phyloP scores from a whole-genome alignment of 1,140 invertebrate species.

The Medauroidea extradentata region DNA sequence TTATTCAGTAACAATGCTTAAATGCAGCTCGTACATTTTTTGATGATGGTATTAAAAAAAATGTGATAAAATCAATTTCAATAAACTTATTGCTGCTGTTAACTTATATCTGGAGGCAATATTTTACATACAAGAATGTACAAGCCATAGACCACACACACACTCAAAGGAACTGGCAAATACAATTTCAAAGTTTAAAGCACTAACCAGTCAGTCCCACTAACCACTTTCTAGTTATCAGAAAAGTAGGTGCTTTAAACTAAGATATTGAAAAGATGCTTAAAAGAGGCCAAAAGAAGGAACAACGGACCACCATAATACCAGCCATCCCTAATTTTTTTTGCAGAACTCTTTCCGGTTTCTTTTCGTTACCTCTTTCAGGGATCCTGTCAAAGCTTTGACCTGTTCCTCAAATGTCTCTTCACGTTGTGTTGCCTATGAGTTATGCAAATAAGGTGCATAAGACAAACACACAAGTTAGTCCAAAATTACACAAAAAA shows the following conservation, averaged over 20 bases:
- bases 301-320: background rate
- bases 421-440: slow-evolving; percentile 92
- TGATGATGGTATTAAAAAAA: no score
- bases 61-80: no score
- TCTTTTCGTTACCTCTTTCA: slow-evolving; percentile 77
- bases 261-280: background rate
- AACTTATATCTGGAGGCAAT: no score
- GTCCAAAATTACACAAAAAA: background rate
- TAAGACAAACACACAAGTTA: slow-evolving; percentile 17
- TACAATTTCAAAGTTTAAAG: background rate
- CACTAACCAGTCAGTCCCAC: background rate
- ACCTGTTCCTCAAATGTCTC: slow-evolving; percentile 93
- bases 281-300: background rate
- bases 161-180: no score
- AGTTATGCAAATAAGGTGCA: slow-evolving; percentile 22
- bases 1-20: no score
- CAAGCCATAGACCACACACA: no score
- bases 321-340: background rate
- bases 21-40: no score
- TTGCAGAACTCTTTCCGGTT: background rate
- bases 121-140: no score
- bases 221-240: background rate
- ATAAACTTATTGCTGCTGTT: no score
- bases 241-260: background rate
- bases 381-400: slow-evolving; percentile 83